These are phyloP conservation scores for Barbus barbus DNA, from an alignment of 2,113 vertebrate genomes.

Conservation along the genomic window DNA sequence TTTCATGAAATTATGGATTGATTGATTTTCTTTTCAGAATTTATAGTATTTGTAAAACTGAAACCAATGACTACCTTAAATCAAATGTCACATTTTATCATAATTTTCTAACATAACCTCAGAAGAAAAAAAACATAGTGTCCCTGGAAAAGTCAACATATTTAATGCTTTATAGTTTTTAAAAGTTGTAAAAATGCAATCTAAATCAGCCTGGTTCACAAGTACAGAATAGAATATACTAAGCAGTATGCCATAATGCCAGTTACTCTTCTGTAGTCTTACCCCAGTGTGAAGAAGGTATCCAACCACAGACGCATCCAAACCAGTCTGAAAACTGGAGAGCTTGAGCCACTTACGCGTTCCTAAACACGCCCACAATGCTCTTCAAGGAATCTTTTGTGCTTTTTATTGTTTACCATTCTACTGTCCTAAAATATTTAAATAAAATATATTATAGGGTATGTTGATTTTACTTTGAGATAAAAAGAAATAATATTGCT, in stretches of 20 bases:
- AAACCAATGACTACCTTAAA: neutral
- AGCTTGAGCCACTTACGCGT: neutral
- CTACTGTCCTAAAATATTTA: neutral
- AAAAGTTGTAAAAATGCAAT: neutral
- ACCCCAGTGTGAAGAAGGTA: conserved; percentile 24
- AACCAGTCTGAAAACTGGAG: conserved; percentile 17
- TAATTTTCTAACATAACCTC: neutral
- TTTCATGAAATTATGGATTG: neutral
- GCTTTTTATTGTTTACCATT: neutral
- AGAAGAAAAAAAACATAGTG: neutral
- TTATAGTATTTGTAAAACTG: neutral
- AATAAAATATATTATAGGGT: neutral
- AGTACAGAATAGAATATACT: neutral
- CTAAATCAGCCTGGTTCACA: neutral
- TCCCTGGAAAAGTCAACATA: neutral
- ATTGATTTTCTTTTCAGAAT: neutral
- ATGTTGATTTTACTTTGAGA: too few species aligned
- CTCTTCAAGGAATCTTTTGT: neutral
- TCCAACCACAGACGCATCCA: conserved; percentile 9
- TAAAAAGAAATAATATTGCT: neutral
- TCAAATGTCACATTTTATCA: neutral
- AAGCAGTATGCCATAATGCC: neutral
- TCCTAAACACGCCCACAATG: conserved; percentile 16
- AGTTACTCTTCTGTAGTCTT: conserved; percentile 3
- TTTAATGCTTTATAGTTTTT: neutral